Evolutionary conservation across 2,113 vertebrate genomes (phyloP), one percentile per base, ranked within the genome.

Genomic region (Brachyhypopomus occidentalis): DNA sequence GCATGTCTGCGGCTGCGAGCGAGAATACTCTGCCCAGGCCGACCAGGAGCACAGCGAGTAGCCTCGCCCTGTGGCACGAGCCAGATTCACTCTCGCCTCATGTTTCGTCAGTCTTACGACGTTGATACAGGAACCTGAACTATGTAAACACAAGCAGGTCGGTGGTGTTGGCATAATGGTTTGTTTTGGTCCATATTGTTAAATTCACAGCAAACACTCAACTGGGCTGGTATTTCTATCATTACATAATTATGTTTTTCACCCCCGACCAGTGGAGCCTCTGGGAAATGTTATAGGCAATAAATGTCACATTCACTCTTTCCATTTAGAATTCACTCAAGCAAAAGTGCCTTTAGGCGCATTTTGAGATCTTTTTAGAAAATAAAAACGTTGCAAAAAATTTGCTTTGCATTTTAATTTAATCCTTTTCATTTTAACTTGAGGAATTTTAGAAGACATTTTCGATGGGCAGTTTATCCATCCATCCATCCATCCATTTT

Each of bases 1-100:
- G 63, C 23, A 16, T 71, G 80, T 77, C 73, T 76, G 38, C 80
- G 72, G 77, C 77, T 25, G n/a, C 14, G 55, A 64, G 75, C 36
- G 4, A 66, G 19, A 78, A 20, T 22, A 41, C 52, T 62, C 52
- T 64, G 27, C 52, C 22, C 77, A 48, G 48, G 20, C 66, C 63
- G 38, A 72, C 56, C n/a, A n/a, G 25, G 62, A 64, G 19, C 14
- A 38, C 20, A 30, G 34, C 20, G 66, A 79, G 30, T 3, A 30
- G 22, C 23, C 45, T 52, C 12, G 2, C 45, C 9, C 12, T 52
- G 5, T 52, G 45, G 45, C 45, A 52, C 12, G 30, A 52, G 45
- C 45, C 45, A 52, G 45, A 14, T 52, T 14, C 3, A 12, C 12
- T 14, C 45, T 9, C 45, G 11, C 45, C 41, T 8, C 45, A 52